A percentile compares a stretch with the other conserved stretches of the same genome.
phyloP scores from a whole-genome alignment of 1,140 invertebrate genomes.

The Drosophila mayri region DNA sequence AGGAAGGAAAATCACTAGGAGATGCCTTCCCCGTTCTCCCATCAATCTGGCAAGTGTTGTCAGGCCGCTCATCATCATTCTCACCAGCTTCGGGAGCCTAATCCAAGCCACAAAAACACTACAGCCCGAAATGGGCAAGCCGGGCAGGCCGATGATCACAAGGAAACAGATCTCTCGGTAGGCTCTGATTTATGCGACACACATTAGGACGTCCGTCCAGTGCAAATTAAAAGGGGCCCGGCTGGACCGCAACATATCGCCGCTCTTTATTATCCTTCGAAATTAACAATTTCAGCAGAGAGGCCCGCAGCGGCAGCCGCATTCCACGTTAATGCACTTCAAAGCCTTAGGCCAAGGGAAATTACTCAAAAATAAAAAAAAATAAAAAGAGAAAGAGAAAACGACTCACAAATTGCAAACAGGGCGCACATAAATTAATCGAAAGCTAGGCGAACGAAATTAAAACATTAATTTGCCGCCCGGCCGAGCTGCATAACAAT shows the following conservation, averaged over 20 bases:
- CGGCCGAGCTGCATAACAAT: constrained; percentile 67
- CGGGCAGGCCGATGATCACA: not conserved
- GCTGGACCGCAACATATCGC: constrained; percentile 56
- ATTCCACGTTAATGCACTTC: constrained; percentile 72
- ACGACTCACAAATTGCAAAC: constrained; percentile 59
- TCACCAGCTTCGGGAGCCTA: constrained; percentile 21
- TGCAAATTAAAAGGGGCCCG: constrained; percentile 61
- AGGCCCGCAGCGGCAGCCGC: constrained; percentile 18
- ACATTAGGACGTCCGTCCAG: constrained; percentile 50
- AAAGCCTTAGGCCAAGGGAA: constrained; percentile 52
- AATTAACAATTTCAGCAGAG: constrained; percentile 66
- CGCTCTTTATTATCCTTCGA: constrained; percentile 67
- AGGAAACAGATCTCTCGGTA: not conserved
- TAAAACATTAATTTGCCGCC: constrained; percentile 77
- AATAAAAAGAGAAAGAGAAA: not conserved
- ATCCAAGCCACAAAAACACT: not conserved
- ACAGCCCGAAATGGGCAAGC: not conserved
- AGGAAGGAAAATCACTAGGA: not conserved
- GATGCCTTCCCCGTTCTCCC: not conserved
- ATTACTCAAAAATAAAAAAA: constrained; percentile 65
- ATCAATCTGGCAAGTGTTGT: constrained; percentile 44
- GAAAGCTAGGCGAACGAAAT: constrained; percentile 65
- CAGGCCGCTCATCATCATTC: constrained; percentile 46
- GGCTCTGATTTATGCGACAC: constrained; percentile 65
- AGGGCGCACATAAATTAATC: constrained; percentile 73